Base-by-base conservation (phyloP, 1,140 invertebrate species). In the Hormaphis cornu region DNA sequence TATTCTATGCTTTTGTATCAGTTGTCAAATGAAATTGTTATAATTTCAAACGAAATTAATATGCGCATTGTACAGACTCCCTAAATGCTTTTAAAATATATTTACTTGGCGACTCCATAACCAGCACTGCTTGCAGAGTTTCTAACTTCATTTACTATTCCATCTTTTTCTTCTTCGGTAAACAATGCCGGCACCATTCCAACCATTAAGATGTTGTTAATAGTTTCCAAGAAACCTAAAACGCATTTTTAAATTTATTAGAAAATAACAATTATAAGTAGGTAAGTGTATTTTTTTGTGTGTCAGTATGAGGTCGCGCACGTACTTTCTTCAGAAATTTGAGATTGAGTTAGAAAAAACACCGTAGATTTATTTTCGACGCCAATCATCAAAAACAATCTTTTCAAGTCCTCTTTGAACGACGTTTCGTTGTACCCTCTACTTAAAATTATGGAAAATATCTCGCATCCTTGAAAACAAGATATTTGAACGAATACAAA, bases 191-290 rank as follows among this genome's bases (percentile, higher is more conserved):
- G 89, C 1, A 93, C 86, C 76, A 90, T 87, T 8, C 91, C 91
- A 42, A 88, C 87, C 74, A 89, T 91, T 37, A 95, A 77, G 74
- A 95, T 92, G 74, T 93, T 95, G 77, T 95, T 95, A 50, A 95
- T 89, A 69, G 91, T 81, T 78, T 95, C 93, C 69, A 95, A 76
- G 77, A 95, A 95, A 28, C 89, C 86, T 81, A 61, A 14, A 53
- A 8, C 20, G 12, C 22, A 56, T 18, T 8, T 18, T 44, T 14
- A 44, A 44, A 76, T 48, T 42, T 48, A 35, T n/a, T 46, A 16
- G 42, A n/a, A n/a, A n/a, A n/a, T n/a, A n/a, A n/a, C n/a, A n/a
- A n/a, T n/a, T n/a, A n/a, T n/a, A n/a, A n/a, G n/a, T n/a, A n/a
- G n/a, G n/a, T n/a, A 71, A 66, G 12, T 18, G 30, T 48, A 35